Percentiles rank a stretch among this genome's conserved stretches.
Conservation (phyloP, 1,140 invertebrate genomes). For the Lerema accius region DNA sequence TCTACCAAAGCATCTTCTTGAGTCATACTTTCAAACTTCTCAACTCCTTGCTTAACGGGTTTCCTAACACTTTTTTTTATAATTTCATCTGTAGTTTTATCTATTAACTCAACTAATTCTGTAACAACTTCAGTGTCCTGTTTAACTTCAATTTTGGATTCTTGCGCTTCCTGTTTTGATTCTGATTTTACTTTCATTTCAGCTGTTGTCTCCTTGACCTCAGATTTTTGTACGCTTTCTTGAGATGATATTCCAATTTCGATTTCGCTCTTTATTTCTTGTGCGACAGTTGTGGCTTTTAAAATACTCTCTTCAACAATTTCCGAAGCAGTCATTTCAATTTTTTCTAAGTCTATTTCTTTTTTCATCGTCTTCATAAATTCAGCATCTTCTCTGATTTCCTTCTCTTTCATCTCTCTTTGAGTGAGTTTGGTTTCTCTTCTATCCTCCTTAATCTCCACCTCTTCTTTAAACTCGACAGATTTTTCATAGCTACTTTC, state of each 20-base stretch:
- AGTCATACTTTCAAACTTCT: slow-evolving; percentile 33
- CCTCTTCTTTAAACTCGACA: slow-evolving; percentile 27
- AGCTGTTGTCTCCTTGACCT: slow-evolving; percentile 5
- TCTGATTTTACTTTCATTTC: slow-evolving; percentile 1
- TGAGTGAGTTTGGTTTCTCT: slow-evolving; percentile 22
- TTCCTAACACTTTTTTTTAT: slow-evolving; percentile 19
- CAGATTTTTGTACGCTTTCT: background rate
- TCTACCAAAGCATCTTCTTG: slow-evolving; percentile 29
- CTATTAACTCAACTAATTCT: slow-evolving; percentile 22
- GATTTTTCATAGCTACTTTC: slow-evolving; percentile 30
- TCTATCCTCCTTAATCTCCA: slow-evolving; percentile 15
- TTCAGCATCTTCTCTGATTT: slow-evolving; percentile 42
- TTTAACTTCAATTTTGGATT: slow-evolving; percentile 7
- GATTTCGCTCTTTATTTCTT: slow-evolving; percentile 31
- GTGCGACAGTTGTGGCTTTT: slow-evolving; percentile 26
- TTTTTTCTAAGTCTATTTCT: slow-evolving; percentile 55
- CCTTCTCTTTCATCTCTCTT: slow-evolving; percentile 37
- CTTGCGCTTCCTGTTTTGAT: background rate
- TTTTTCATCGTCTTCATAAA: slow-evolving; percentile 50
- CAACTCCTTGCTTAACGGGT: slow-evolving; percentile 28
- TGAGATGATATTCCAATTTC: slow-evolving; percentile 14
- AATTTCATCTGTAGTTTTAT: slow-evolving; percentile 30
- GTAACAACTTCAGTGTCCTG: slow-evolving; percentile 20
- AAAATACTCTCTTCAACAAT: slow-evolving; percentile 35
- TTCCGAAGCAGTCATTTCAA: slow-evolving; percentile 52